These are phyloP conservation scores for Hydrolagus affinis DNA, from an alignment of 2,113 vertebrate species.

Conservation along the genomic window DNA sequence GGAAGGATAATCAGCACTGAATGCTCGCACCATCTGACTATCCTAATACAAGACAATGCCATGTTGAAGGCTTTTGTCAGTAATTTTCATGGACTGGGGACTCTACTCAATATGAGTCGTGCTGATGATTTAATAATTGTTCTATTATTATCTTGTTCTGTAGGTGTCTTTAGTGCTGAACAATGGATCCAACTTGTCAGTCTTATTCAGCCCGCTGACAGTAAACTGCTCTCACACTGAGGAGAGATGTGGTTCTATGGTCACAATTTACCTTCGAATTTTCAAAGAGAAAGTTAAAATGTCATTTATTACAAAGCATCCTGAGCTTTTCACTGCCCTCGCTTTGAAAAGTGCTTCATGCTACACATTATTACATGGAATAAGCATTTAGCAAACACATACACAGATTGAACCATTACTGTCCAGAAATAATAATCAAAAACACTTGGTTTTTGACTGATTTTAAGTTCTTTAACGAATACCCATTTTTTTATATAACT, in stretches of 20 bases:
- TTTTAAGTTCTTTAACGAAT: too few species aligned
- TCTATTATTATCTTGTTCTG: neutral
- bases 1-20: neutral
- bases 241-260: neutral
- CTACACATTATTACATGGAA: too few species aligned
- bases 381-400: too few species aligned
- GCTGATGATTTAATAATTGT: neutral
- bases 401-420: too few species aligned
- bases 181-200: neutral
- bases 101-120: neutral
- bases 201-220: neutral
- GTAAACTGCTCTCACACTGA: neutral
- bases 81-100: neutral
- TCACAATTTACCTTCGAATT: neutral
- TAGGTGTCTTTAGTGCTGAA: neutral
- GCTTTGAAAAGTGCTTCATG: neutral
- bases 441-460: too few species aligned
- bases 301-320: neutral
- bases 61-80: neutral
- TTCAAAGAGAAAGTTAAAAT: neutral
- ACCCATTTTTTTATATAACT: too few species aligned
- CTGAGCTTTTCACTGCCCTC: neutral
- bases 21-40: neutral
- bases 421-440: too few species aligned
- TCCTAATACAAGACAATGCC: neutral